phyloP scores from a whole-genome alignment of 2,113 vertebrate genomes.

The Brienomyrus brachyistius region DNA sequence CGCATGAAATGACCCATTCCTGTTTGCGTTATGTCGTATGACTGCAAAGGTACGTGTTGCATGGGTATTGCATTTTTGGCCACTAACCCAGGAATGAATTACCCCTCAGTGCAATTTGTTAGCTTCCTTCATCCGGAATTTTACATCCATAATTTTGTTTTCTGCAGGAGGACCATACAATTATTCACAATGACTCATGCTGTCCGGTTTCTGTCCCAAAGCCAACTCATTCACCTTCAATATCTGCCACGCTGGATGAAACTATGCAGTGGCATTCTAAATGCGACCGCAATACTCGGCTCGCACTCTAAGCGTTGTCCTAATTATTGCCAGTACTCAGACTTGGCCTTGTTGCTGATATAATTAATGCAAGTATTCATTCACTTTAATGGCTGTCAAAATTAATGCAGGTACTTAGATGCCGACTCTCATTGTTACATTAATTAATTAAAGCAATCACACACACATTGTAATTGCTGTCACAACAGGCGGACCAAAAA shows the following conservation, averaged over 20 bases:
- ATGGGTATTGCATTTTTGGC: background rate
- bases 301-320: background rate
- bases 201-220: background rate
- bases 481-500: background rate
- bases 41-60: background rate
- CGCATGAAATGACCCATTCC: background rate
- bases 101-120: background rate
- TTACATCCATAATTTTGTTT: constrained; percentile 4
- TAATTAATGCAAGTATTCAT: constrained; percentile 14
- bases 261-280: background rate
- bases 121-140: background rate
- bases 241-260: background rate
- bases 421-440: background rate
- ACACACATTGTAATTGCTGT: background rate
- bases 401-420: constrained; percentile 11
- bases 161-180: background rate
- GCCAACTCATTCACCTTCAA: background rate
- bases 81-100: background rate
- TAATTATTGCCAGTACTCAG: constrained; percentile 6
- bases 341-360: background rate
- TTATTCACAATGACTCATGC: constrained; percentile 1
- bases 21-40: background rate
- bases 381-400: constrained; percentile 2
- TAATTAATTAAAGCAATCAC: constrained; percentile 5
- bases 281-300: background rate